Base-by-base conservation (phyloP, 2,888 invertebrate genomes). In the Formica aserva region DNA sequence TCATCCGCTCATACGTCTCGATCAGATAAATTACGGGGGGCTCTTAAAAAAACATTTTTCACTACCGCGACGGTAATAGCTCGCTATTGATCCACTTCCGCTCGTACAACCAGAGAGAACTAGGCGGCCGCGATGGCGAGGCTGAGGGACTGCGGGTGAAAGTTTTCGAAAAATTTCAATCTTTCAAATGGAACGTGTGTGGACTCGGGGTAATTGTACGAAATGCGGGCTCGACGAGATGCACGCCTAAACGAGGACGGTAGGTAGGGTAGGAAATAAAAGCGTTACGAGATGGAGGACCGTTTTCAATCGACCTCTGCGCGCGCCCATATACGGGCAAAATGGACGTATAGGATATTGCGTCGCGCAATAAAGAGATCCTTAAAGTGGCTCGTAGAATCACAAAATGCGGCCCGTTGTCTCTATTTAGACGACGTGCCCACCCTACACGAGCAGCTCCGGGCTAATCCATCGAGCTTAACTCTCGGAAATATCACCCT, bases 241-340 rank as follows among this genome's bases (percentile, higher is more conserved):
- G 86, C 85, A 29, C 87, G 85, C 69, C 76, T 80, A 86, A 86
- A 86, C 89, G 86, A 82, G 89, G 78, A 80, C 48, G 48, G 15
- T 45, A 18, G 45, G 8, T n/a, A n/a, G 85, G 66, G 60, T 15
- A 13, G 67, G 82, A 74, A 78, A 80, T 83, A 78, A 80, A 83
- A 81, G 67, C 57, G 69, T 65, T 63, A 82, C 78, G 82, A 69
- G 29, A 75, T n/a, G 77, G 62, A 65, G 74, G 78, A 48, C 48
- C 67, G 83, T 89, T 89, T 90, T 90, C 90, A 89, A 90, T 90
- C 90, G 90, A 90, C 85, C 82, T 84, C 86, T 84, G 45, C 38
- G 85, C 82, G 41, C 65, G 86, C 82, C 85, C 88, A 86, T 90
- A 90, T 90, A 90, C 89, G 88, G 89, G 91, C 87, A 85, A 45